These are phyloP conservation scores for Elymnias hypermnestra DNA, from an alignment of 1,140 invertebrate genomes.

Conservation along the genomic window DNA sequence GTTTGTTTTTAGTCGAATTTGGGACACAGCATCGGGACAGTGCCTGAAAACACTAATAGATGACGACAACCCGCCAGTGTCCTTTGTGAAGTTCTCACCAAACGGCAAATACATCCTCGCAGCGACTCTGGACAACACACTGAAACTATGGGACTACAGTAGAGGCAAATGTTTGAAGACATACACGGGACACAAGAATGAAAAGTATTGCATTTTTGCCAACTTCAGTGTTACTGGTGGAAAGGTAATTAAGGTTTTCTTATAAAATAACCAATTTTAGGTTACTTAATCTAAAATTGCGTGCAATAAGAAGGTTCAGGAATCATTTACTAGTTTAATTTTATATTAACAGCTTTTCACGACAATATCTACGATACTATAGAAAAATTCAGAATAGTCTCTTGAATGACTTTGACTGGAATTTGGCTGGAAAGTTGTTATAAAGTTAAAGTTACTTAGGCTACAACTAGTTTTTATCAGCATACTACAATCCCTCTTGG, in stretches of 20 bases:
- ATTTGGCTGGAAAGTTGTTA: too few species aligned
- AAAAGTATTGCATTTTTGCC: conserved; percentile 99
- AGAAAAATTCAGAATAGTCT: not conserved
- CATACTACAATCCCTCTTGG: too few species aligned
- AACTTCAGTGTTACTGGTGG: conserved; percentile 99
- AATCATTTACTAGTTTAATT: too few species aligned
- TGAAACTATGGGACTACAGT: conserved; percentile 99
- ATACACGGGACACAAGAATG: conserved; percentile 98
- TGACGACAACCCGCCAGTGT: conserved; percentile 99
- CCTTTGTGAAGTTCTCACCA: conserved; percentile 99
- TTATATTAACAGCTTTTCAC: too few species aligned
- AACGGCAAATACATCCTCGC: conserved; percentile 99
- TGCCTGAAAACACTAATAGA: conserved; percentile 98
- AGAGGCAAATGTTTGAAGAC: conserved; percentile 98
- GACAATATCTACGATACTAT: too few species aligned
- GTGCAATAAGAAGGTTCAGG: too few species aligned
- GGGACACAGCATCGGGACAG: conserved; percentile 99
- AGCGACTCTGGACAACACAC: conserved; percentile 97
- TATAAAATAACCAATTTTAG: too few species aligned
- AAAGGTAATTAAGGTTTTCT: conserved; percentile 88
- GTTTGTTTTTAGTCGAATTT: conserved; percentile 90
- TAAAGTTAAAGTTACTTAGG: too few species aligned
- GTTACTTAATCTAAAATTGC: too few species aligned
- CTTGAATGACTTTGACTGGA: too few species aligned
- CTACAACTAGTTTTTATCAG: too few species aligned